A percentile compares a stretch with the other conserved stretches of the same genome.
These are phyloP conservation scores for Synanthedon vespiformis DNA, from an alignment of 2,888 invertebrate genomes.

Conservation along the genomic window DNA sequence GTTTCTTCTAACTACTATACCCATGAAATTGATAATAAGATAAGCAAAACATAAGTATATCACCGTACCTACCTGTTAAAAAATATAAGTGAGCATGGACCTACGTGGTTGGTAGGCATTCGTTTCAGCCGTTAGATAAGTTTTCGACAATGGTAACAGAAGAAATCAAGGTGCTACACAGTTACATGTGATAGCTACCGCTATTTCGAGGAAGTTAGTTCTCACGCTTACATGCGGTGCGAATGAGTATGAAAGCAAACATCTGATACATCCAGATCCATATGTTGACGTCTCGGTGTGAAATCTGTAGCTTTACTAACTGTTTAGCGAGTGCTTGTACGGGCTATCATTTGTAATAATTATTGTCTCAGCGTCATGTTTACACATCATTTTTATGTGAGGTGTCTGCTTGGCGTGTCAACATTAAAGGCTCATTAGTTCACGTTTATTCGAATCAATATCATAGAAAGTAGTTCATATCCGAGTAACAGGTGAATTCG, in stretches of 20 bases:
- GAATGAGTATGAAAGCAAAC: conserved; percentile 66
- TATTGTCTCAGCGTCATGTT: conserved; percentile 67
- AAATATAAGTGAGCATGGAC: too few relatives aligned
- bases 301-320: conserved; percentile 69
- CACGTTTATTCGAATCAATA: background rate
- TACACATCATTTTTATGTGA: conserved; percentile 40
- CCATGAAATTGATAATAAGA: too few relatives aligned
- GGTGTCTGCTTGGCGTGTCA: background rate
- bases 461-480: too few relatives aligned
- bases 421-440: background rate
- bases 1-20: too few relatives aligned
- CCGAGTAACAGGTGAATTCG: too few relatives aligned
- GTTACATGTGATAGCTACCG: conserved; percentile 55
- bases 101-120: too few relatives aligned
- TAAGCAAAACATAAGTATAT: too few relatives aligned
- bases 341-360: conserved; percentile 69
- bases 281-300: conserved; percentile 68
- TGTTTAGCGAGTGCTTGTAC: conserved; percentile 62
- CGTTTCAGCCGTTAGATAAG: too few relatives aligned
- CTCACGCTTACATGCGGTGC: conserved; percentile 63
- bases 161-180: conserved; percentile 43
- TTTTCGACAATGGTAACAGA: conserved; percentile 8
- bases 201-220: conserved; percentile 50
- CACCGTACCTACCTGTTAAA: too few relatives aligned
- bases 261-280: conserved; percentile 68